Base-by-base conservation (phyloP, 2,113 vertebrate genomes). In the Petrocephalus microphthalmus region DNA sequence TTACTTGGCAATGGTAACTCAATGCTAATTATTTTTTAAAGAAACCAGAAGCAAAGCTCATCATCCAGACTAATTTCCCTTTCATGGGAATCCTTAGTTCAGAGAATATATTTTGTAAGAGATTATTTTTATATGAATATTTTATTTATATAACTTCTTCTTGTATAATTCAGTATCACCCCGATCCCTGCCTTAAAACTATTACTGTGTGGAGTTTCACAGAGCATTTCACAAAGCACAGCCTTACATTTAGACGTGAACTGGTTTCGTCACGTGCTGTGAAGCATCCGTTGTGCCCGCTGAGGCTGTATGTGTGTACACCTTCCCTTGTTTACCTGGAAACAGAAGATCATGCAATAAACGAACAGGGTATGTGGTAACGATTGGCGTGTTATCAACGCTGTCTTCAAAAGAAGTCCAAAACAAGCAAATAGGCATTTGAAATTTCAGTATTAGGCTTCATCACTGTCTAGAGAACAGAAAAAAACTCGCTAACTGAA, bases 91-190 rank as follows among this genome's bases (percentile, higher is more conserved):
- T 94, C 93, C 94, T 96, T 94, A 95, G 94, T 96, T 95, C 93
- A 96, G 93, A 97, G 96, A 97, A 93, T 97, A 96, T 98, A 97
- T 98, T 99, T 98, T 97, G 94, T 97, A 96, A 98, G 94, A 99
- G 96, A 97, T 97, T 98, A 98, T 98, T 98, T 99, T 99, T 99
- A 96, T 98, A 98, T 97, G 95, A 95, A 96, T 96, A 93, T 96
- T 96, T 96, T 97, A 97, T 98, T 97, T 96, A 98, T 98, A 97
- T 96, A 90, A 94, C 71, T 93, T 96, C 93, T 95, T 92, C 94
- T 95, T 95, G 92, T 95, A 90, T 95, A 92, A 92, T 91, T 92
- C 92, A 91, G 84, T 89, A 92, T 94, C 92, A 92, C 92, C 90
- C 94, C 56, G 25, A 90, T n/a, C 90, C 92, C 89, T 93, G 94